Evolutionary conservation across 1,140 invertebrate genomes (phyloP).

Genomic region (Harlomillsia oculata): DNA sequence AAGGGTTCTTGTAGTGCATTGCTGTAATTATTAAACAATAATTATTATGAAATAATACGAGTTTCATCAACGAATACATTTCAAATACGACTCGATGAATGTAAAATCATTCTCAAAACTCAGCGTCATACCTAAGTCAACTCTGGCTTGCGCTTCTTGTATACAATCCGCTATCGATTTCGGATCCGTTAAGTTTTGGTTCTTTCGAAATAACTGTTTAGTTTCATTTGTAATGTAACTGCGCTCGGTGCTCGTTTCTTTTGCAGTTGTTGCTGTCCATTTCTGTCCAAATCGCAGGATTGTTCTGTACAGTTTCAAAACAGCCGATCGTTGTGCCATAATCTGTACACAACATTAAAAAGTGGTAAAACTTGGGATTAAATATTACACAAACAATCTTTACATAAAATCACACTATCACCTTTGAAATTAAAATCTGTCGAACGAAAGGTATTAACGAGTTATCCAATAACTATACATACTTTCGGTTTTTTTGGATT

Average conservation of each 20-base stretch:
- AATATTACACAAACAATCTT: no score
- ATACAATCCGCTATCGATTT: constrained; percentile 30
- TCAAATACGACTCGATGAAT: not conserved
- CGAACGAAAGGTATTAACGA: no score
- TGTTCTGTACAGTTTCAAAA: constrained; percentile 28
- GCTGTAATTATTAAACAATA: constrained; percentile 23
- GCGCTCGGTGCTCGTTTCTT: constrained; percentile 21
- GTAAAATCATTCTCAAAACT: not conserved
- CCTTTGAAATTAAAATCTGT: no score
- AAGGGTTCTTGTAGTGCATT: constrained; percentile 35
- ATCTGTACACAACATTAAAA: no score
- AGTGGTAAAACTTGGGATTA: no score
- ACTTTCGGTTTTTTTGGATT: no score
- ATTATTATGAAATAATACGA: not conserved
- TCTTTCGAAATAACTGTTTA: constrained; percentile 29
- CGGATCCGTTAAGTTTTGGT: constrained; percentile 27
- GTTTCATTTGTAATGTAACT: constrained; percentile 35
- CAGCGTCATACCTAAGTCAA: constrained; percentile 33
- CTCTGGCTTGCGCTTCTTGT: constrained; percentile 33
- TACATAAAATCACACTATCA: no score
- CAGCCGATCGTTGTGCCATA: constrained; percentile 9
- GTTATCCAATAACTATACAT: no score
- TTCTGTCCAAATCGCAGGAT: constrained; percentile 24
- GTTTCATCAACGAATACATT: not conserved
- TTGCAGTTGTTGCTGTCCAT: constrained; percentile 23